Evolutionary conservation across 2,113 vertebrate genomes (phyloP), one percentile per base, ranked within the genome.

Genomic region (Salvelinus sp.): DNA sequence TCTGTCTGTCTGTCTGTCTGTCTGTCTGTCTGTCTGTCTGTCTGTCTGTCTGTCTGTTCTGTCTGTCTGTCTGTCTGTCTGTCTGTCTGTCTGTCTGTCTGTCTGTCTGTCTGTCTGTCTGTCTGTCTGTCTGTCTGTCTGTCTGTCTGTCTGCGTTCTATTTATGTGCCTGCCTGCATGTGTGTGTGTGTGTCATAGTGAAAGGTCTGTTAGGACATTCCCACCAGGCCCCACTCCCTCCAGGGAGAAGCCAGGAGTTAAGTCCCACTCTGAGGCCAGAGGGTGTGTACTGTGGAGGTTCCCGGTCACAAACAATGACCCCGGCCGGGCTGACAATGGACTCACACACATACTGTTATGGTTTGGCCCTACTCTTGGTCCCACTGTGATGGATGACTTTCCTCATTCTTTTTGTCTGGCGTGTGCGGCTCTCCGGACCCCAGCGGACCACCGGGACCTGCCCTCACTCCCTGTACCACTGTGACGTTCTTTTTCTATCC

Each of bases 351-450:
- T 78, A 84, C 84, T 89, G 87, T 88, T 88, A 80, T 76, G 71
- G 12, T 87, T 85, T 84, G 76, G 79, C 77, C 71, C 76, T 82
- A 75, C 74, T 3, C 47, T 66, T 79, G 68, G 69, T 76, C 69
- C 81, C 70, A 75, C 62, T 1, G n/a, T 90, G 89, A 91, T 91
- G 77, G 85, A 92, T 92, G 82, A 85, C 87, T 90, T 88, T 90
- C 89, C 77, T 85, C 87, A 84, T 84, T 85, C 78, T 69, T 44
- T 63, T 18, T 77, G 82, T 80, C 83, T 85, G 87, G 81, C 83
- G 54, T 88, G 86, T 82, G 86, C 80, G 73, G 76, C 62, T 85
- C 81, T 18, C 57, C 22, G 77, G 84, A 85, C 85, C 88, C 79
- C 69, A 57, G 75, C 12, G 16, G 70, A 76, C 84, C 86, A 47